Evolutionary conservation across 2,113 vertebrate genomes (phyloP).

Genomic region (Prunella himalayana): DNA sequence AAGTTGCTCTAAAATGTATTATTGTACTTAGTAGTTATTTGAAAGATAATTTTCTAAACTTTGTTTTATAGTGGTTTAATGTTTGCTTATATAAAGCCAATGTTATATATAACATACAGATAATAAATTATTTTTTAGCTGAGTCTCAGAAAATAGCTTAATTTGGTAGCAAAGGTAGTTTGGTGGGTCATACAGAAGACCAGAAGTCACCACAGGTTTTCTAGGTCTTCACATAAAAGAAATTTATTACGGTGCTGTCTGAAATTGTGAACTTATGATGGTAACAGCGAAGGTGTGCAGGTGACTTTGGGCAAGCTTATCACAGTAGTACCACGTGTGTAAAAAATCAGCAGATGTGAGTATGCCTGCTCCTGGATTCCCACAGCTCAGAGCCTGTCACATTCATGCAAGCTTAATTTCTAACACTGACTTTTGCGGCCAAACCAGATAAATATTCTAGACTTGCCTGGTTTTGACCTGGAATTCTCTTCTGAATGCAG

Average conservation of each 20-base stretch:
- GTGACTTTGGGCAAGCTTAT: background rate
- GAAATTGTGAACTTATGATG: background rate
- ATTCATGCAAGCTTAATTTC: background rate
- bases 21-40: background rate
- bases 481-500: background rate
- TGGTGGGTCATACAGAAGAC: background rate
- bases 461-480: background rate
- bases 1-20: background rate
- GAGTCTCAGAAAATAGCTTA: background rate
- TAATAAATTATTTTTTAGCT: background rate
- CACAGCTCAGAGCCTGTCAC: background rate
- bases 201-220: background rate
- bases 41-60: background rate
- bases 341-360: background rate
- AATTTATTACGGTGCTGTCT: background rate
- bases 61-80: background rate
- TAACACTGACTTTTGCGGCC: background rate
- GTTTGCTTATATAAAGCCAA: background rate
- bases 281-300: background rate
- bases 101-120: background rate
- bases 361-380: background rate
- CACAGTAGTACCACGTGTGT: rapidly evolving
- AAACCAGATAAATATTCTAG: background rate
- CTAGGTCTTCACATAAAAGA: background rate
- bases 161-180: background rate